These are phyloP conservation scores for Conus betulinus DNA, from an alignment of 1,140 invertebrate species.

Conservation along the genomic window DNA sequence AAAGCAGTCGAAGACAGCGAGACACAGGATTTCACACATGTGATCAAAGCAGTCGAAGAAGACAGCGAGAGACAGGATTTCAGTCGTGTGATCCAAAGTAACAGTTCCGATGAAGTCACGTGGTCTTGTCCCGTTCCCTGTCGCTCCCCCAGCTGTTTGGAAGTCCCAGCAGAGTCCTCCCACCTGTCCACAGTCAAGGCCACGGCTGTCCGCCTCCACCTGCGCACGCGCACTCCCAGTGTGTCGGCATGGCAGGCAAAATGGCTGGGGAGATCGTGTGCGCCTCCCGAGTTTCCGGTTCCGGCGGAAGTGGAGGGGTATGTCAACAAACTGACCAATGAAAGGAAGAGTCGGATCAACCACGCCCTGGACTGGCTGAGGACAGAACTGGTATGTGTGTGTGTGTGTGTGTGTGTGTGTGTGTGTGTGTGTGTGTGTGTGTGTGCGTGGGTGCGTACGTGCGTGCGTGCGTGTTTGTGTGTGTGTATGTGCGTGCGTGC, in stretches of 20 bases:
- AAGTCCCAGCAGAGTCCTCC: slow-evolving; percentile 16
- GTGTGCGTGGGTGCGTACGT: background rate
- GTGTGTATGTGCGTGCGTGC: no score
- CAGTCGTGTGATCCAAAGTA: no score
- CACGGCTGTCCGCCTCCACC: slow-evolving; percentile 43
- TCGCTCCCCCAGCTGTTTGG: background rate
- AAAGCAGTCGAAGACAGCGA: no score
- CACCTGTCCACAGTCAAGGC: slow-evolving; percentile 42
- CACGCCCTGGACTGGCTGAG: slow-evolving; percentile 50
- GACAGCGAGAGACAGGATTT: no score
- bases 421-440: background rate
- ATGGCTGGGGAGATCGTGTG: slow-evolving; percentile 29
- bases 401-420: background rate
- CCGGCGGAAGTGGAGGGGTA: background rate
- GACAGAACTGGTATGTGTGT: slow-evolving; percentile 45
- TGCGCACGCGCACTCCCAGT: slow-evolving; percentile 49
- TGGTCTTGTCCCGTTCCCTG: background rate
- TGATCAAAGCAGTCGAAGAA: no score
- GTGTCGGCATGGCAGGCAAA: slow-evolving; percentile 44
- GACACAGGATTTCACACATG: no score
- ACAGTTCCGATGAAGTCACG: no score
- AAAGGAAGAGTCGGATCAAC: slow-evolving; percentile 45
- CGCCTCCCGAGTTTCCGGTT: background rate
- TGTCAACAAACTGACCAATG: slow-evolving; percentile 40
- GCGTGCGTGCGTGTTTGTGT: no score